Evolutionary conservation across 2,888 invertebrate genomes (phyloP).

Genomic region (Hymenopus coronatus): DNA sequence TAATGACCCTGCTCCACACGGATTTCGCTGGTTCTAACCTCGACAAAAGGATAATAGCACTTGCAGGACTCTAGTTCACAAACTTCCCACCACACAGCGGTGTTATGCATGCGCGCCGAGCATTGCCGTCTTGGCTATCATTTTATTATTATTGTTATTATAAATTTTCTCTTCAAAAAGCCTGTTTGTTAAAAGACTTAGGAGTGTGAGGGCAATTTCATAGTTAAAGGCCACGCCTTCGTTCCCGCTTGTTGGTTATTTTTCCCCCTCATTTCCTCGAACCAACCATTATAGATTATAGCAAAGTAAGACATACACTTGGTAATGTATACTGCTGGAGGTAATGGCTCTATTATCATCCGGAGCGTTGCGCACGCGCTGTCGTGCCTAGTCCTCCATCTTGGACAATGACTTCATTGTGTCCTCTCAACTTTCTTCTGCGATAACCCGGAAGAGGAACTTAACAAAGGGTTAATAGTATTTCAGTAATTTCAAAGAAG

Average conservation of each 20-base stretch:
- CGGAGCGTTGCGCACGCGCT: not conserved
- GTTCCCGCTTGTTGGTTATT: not conserved
- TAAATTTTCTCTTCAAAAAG: not conserved
- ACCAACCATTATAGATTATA: not conserved
- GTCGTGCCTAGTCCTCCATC: not conserved
- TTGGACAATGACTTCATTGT: not conserved
- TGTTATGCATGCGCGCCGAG: not conserved
- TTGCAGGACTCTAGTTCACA: not conserved
- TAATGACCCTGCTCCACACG: not conserved
- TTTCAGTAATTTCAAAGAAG: not conserved
- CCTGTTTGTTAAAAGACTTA: not conserved
- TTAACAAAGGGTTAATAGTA: not conserved
- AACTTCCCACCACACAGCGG: not conserved
- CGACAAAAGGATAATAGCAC: not conserved
- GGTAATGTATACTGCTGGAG: not conserved
- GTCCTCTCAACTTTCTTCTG: not conserved
- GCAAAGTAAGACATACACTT: not conserved
- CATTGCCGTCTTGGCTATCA: not conserved
- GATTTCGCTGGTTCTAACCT: not conserved
- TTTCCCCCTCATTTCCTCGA: not conserved
- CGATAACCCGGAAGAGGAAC: not conserved
- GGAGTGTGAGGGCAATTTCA: conserved; percentile 5
- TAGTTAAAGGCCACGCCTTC: conserved; percentile 6
- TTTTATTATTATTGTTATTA: not conserved
- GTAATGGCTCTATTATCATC: conserved; percentile 9